phyloP scores from a whole-genome alignment of 2,888 invertebrate genomes.

The Xylota segnis region DNA sequence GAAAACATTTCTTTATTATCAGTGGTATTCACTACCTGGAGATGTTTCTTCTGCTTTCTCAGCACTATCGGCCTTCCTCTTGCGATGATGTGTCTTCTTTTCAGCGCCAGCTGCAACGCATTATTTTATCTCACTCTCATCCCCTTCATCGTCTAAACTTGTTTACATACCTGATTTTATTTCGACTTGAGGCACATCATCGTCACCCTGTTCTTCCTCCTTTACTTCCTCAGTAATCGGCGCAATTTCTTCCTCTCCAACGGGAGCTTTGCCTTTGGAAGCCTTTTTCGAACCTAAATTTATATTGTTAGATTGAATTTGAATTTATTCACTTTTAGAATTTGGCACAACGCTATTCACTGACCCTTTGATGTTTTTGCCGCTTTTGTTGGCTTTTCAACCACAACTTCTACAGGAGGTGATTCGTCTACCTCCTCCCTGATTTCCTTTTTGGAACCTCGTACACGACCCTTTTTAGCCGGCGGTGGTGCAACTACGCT shows the following conservation, averaged over 20 bases:
- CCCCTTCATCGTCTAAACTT: not conserved
- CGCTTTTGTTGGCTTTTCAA: conserved; percentile 48
- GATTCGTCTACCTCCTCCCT: conserved; percentile 55
- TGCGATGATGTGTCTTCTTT: conserved; percentile 48
- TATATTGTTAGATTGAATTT: not conserved
- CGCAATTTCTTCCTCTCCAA: conserved; percentile 10
- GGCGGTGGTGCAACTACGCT: conserved; percentile 19
- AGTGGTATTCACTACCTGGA: conserved; percentile 33
- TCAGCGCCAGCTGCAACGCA: conserved; percentile 40
- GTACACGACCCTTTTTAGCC: conserved; percentile 51
- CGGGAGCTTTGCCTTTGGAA: conserved; percentile 33
- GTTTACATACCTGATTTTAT: conserved; percentile 50
- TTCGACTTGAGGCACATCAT: conserved; percentile 30
- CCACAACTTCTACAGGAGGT: conserved; percentile 40
- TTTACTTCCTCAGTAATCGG: conserved; percentile 3
- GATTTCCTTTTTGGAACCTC: conserved; percentile 53
- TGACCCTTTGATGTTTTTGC: conserved; percentile 53
- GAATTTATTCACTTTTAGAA: too few species aligned
- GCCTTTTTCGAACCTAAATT: conserved; percentile 44
- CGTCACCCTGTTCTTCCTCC: conserved; percentile 18
- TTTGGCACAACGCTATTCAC: not conserved
- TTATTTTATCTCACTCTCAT: not conserved
- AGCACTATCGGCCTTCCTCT: conserved; percentile 44
- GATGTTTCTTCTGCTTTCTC: conserved; percentile 59
- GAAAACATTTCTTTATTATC: not conserved